Evolutionary conservation across 1,140 invertebrate species (phyloP), one percentile per base, ranked within the genome.

Genomic region (Drosophila rhopaloa): DNA sequence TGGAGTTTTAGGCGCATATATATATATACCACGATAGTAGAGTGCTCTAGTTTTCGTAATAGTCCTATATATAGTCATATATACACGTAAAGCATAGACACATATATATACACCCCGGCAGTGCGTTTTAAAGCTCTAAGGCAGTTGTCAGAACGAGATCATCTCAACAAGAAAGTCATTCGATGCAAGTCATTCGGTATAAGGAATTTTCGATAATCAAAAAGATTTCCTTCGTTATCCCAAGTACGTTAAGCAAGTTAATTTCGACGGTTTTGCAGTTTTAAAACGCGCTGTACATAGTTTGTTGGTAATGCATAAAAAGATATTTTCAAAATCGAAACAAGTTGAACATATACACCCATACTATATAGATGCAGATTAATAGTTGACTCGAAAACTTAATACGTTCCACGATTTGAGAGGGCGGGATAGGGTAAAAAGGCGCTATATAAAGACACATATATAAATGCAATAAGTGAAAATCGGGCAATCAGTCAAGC

Each of bases 21-120:
- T 54, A 63, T 63, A 81, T 65, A 65, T 74, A 67, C 50, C 58
- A 70, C 57, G 60, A 80, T 55, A 78, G 73, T 83, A 85, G 81
- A 77, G 73, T 78, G 77, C 81, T 85, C 68, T 85, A 85, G 81
- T 81, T 78, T 74, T 81, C 60, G 47, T 81, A 85, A 72, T 84
- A 80, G 58, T 71, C 62, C 46, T 79, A 83, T 68, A 68, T 58
- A 70, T 65, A 82, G 38, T 57, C 55, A 66, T 72, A 79, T 53
- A 65, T 55, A 76, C 9, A 65, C 32, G 46, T 27, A 40, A 11
- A n/a, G 56, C 9, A 57, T 16, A 62, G 38, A 62, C 40, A 55
- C 24, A 54, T 72, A 70, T 70, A 72, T 72, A 72, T 68, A 72
- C 68, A 56, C 56, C 51, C 24, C 46, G 66, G 24, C 66, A 48